Conservation (phyloP, 2,888 invertebrate genomes). For the Nasonia oneida region DNA sequence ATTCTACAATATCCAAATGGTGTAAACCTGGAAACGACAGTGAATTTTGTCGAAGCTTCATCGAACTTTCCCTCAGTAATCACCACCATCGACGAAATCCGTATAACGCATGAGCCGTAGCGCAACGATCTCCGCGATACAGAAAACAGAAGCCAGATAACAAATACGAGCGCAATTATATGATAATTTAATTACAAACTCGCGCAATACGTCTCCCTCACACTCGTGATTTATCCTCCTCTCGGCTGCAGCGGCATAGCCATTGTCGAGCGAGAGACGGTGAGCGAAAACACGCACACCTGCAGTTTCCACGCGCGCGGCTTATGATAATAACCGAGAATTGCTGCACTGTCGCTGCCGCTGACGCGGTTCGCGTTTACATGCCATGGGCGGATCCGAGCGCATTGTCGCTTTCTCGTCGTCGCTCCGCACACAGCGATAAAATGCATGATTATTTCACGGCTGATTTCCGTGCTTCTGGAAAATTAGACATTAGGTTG, state of each 20-base stretch:
- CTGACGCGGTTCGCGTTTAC: constrained; percentile 22
- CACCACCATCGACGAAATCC: too few species aligned
- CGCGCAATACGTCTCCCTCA: not conserved
- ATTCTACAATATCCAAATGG: not conserved
- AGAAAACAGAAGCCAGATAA: not conserved
- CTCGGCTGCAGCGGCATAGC: not conserved
- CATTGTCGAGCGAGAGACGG: not conserved
- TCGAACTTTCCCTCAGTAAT: not conserved
- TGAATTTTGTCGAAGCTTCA: not conserved
- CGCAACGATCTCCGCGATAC: too few species aligned
- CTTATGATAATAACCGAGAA: constrained; percentile 41
- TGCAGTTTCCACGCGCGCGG: constrained; percentile 1
- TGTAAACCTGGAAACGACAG: too few species aligned
- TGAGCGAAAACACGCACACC: not conserved
- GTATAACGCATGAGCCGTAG: too few species aligned
- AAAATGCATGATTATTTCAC: not conserved
- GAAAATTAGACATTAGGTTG: not conserved
- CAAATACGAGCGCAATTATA: not conserved
- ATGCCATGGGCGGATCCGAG: constrained; percentile 30
- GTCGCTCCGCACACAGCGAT: not conserved
- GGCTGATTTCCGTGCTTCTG: not conserved
- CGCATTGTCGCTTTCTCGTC: constrained; percentile 13
- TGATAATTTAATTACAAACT: constrained; percentile 35
- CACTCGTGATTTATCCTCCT: constrained; percentile 22
- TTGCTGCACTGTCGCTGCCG: not conserved